Percentiles rank a stretch among this genome's conserved stretches.
Conservation (phyloP, 2,797 vertebrate species). For the Schizopygopsis malacanthus region DNA sequence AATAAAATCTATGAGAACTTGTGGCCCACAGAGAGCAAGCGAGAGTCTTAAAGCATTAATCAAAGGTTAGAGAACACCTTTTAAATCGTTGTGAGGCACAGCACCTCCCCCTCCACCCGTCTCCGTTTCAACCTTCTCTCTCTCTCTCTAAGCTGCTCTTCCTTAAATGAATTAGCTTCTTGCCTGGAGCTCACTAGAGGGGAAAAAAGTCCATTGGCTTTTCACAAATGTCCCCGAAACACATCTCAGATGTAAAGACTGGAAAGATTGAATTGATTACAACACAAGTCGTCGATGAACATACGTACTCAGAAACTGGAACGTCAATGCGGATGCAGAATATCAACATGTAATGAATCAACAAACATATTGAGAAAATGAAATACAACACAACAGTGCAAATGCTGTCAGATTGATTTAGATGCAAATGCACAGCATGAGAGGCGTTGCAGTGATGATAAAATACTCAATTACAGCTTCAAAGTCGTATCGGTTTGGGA, state of each 20-base stretch:
- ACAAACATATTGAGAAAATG: conserved; percentile 19
- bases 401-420: conserved; percentile 33
- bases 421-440: conserved; percentile 44
- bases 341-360: conserved; percentile 24
- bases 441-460: conserved; percentile 24
- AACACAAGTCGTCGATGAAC: conserved; percentile 20
- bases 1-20: conserved; percentile 55
- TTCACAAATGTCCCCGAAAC: conserved; percentile 22
- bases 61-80: conserved; percentile 49
- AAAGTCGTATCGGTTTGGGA: neutral
- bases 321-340: neutral
- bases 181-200: conserved; percentile 50
- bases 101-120: conserved; percentile 28
- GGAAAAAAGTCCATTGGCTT: conserved; percentile 42
- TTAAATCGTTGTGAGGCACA: conserved; percentile 50
- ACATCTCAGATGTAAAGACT: neutral
- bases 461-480: conserved; percentile 50
- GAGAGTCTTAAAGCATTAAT: conserved; percentile 62
- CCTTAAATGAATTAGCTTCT: conserved; percentile 60
- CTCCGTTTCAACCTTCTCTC: conserved; percentile 37
- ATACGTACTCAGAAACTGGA: neutral
- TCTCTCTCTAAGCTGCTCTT: conserved; percentile 31
- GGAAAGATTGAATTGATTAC: conserved; percentile 34
- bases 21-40: conserved; percentile 56
- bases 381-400: conserved; percentile 36